These are phyloP conservation scores for cattle (Bos taurus) DNA, from an alignment of 2,113 vertebrate genomes.

Conservation along the genomic window DNA sequence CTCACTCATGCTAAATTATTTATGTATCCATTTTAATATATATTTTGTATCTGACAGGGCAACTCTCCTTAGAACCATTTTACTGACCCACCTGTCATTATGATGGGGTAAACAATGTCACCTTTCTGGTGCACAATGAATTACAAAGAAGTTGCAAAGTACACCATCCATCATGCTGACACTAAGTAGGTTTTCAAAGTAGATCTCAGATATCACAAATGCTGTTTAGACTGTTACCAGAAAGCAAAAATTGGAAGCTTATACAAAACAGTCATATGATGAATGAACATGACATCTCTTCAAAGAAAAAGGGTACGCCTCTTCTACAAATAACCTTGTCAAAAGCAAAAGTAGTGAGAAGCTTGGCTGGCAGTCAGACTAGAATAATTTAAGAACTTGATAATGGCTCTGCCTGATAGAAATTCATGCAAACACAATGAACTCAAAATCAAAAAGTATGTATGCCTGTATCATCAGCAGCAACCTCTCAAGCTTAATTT, in stretches of 20 bases:
- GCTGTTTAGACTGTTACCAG: slow-evolving; percentile 85
- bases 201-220: slow-evolving; percentile 86
- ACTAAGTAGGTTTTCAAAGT: slow-evolving; percentile 84
- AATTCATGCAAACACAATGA: slow-evolving; percentile 57
- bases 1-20: slow-evolving; percentile 70
- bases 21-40: slow-evolving; percentile 72
- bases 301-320: slow-evolving; percentile 78
- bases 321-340: slow-evolving; percentile 80
- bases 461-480: slow-evolving; percentile 18
- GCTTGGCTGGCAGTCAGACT: slow-evolving; percentile 63
- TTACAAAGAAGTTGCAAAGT: slow-evolving; percentile 78
- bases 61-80: slow-evolving; percentile 68
- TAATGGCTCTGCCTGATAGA: slow-evolving; percentile 70
- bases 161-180: slow-evolving; percentile 88
- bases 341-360: slow-evolving; percentile 63
- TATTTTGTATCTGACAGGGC: slow-evolving; percentile 68
- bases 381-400: slow-evolving; percentile 65
- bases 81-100: slow-evolving; percentile 77
- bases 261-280: slow-evolving; percentile 83
- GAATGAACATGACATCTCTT: slow-evolving; percentile 88
- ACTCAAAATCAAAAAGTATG: slow-evolving; percentile 63
- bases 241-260: slow-evolving; percentile 81
- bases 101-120: slow-evolving; percentile 80
- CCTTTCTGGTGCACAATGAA: slow-evolving; percentile 77
- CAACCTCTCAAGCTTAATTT: slow-evolving; percentile 55